Base-by-base conservation (phyloP, 2,113 vertebrate species). In the Cebus imitator region DNA sequence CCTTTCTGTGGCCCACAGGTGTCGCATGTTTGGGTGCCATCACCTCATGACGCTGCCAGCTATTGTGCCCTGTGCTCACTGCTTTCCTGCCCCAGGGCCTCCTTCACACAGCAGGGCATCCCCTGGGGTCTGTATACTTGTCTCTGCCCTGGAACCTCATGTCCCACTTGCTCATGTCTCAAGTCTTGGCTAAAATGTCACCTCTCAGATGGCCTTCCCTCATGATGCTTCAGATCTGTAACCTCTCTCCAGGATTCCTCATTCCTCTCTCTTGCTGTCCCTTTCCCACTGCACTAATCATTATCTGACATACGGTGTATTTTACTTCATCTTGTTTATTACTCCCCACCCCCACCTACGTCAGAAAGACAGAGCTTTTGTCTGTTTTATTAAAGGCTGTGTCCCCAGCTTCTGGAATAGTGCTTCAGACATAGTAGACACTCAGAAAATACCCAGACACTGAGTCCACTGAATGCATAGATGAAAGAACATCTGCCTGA, bases 271-370 rank as follows among this genome's bases (percentile, higher is more conserved):
- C 23, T 17, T 8, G 37, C 57, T 72, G 6, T 32, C 20, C 20
- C 32, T 58, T 6, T 20, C n/a, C 40, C 27, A 23, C 6, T 81
- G 64, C 72, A 35, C 78, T 87, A 6, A 1, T 64, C 32, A 0
- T 6, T 79, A 25, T 25, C 5, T 30, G 86, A 12, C 17, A 1
- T 3, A 1, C 13, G 52, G 48, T 50, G 1, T 30, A 2, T 85
- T 35, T 43, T 40, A 21, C 57, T 92, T 30, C 20, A 1, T 50
- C n/a, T 64, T 45, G 14, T 66, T 64, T 50, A 18, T 14, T 17
- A 16, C 6, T 12, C 3, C 5, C n/a, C 23, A 9, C 18, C 4
- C 32, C 8, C 7, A 12, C 20, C 58, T 2, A 0, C 12, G 1
- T 16, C n/a, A 27, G 52, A 35, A 55, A 76, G 30, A 35, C 55